Conservation (phyloP, 2,888 invertebrate genomes). For the Apocheima hispidaria region DNA sequence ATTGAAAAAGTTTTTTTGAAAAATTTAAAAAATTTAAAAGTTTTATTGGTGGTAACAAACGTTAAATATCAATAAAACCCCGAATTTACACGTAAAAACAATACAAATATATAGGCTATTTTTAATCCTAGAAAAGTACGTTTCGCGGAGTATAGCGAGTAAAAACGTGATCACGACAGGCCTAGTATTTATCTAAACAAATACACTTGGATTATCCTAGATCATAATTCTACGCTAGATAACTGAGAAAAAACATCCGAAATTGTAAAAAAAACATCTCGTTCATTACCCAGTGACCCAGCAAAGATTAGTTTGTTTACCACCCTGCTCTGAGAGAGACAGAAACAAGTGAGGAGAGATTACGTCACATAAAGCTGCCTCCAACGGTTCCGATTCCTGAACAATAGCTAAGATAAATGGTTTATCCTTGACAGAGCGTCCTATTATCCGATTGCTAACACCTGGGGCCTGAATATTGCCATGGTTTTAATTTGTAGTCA, state of each 20-base stretch:
- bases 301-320: conserved; percentile 51
- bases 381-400: conserved; percentile 35
- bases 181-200: too few species aligned
- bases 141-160: too few species aligned
- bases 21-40: too few species aligned
- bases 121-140: too few species aligned
- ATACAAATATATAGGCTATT: too few species aligned
- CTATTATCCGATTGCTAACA: conserved; percentile 56
- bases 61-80: too few species aligned
- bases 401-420: conserved; percentile 67
- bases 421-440: conserved; percentile 48
- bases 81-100: too few species aligned
- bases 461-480: conserved; percentile 48
- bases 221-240: too few species aligned
- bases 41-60: too few species aligned
- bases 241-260: not conserved
- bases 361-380: conserved; percentile 45
- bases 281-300: conserved; percentile 23
- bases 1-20: too few species aligned
- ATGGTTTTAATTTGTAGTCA: conserved; percentile 11
- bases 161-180: too few species aligned
- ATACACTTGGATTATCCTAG: too few species aligned
- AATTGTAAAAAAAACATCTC: conserved; percentile 27
- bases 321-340: conserved; percentile 43
- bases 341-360: conserved; percentile 58